Evolutionary conservation across 2,797 vertebrate genomes (phyloP), one percentile per base, ranked within the genome.

Genomic region (Takifugu rubripes): DNA sequence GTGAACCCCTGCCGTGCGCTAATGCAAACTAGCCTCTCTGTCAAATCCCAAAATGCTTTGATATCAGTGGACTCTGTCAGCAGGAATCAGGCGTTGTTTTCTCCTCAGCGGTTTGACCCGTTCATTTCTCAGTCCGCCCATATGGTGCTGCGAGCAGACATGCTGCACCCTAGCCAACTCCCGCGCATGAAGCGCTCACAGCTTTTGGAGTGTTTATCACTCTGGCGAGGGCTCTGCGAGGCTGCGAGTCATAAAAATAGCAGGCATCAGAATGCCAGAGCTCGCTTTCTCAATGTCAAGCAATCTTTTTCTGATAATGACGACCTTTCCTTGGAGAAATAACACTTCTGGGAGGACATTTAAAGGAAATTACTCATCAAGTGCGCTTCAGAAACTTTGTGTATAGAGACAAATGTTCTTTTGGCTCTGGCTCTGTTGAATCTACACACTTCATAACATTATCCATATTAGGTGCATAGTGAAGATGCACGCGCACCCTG

Each of bases 201-300:
- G 82, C 77, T 83, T 86, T 84, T 77, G 70, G 85, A 86, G 79
- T 82, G 85, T 89, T 88, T 85, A 85, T 88, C 85, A 74, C 60
- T 51, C 79, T 81, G 79, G 77, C 84, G 78, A 36, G 44, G 68
- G 67, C 81, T 81, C 84, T 83, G 61, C 76, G 77, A 85, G 81
- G 87, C 85, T 75, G 82, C 83, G 70, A 75, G 82, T 82, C 77
- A 78, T 77, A 85, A 82, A 87, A 88, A 88, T 84, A 88, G 87
- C 82, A 78, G 59, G 71, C 72, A 66, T 77, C 58, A 68, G 73
- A 87, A 83, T 79, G 78, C 76, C 73, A 71, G 71, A 10, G 66
- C 80, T 75, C 76, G 52, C 70, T 79, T 77, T 79, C 36, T 17
- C 52, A 82, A 68, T 81, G 72, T 72, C 50, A 50, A 74, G 64